Evolutionary conservation across 1,140 invertebrate genomes (phyloP).

Genomic region (Fopius arisanus): DNA sequence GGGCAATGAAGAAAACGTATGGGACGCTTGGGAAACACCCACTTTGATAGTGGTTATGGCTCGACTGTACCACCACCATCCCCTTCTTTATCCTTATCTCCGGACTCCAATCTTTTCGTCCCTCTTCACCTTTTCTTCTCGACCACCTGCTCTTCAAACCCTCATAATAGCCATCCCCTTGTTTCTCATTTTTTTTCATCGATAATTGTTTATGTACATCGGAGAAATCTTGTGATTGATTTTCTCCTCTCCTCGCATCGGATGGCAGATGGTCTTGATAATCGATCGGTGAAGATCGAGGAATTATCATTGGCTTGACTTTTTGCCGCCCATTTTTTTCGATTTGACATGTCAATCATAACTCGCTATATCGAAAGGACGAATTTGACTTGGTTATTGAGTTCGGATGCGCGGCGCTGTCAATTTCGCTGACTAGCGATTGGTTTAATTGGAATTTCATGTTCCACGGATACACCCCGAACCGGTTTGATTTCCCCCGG

Average conservation of each 20-base stretch:
- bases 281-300: too few relatives aligned
- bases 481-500: background rate
- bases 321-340: background rate
- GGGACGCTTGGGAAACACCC: conserved; percentile 45
- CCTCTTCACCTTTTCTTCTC: conserved; percentile 11
- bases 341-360: background rate
- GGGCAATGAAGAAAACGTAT: conserved; percentile 42
- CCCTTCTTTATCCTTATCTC: conserved; percentile 15
- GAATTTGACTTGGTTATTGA: conserved; percentile 14
- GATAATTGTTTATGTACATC: too few relatives aligned
- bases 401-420: background rate
- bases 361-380: background rate
- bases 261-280: too few relatives aligned
- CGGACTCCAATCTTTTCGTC: conserved; percentile 6
- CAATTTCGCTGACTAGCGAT: conserved; percentile 29
- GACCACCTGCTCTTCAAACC: background rate
- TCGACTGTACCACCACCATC: background rate
- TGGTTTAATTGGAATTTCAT: conserved; percentile 42
- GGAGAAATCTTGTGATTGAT: too few relatives aligned
- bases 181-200: background rate
- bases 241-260: too few relatives aligned
- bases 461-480: conserved; percentile 26
- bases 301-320: too few relatives aligned
- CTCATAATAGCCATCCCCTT: background rate
- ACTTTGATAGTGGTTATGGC: conserved; percentile 48